Evolutionary conservation across 2,888 invertebrate genomes (phyloP), one percentile per base, ranked within the genome.

Genomic region (Hypsopygia costalis): DNA sequence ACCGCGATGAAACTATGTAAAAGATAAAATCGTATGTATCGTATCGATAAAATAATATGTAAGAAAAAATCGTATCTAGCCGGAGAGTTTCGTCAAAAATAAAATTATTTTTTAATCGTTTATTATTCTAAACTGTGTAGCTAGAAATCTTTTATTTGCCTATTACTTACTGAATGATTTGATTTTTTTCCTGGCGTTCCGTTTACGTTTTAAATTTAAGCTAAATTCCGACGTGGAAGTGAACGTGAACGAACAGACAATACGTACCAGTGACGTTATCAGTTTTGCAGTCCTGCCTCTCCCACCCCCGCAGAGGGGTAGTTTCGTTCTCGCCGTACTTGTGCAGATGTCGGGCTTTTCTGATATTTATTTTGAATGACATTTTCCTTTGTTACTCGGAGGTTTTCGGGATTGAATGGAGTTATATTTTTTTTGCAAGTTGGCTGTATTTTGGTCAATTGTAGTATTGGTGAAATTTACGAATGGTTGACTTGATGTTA

Each of bases 181-280:
- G 2, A 16, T 4, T 16, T 16, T 16, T 16, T 20, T n/a, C n/a
- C n/a, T 21, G 20, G 16, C 21, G n/a, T 3, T 34, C 6, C 8
- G 10, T 34, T 33, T 33, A 34, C 34, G 43, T 40, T 49, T 44
- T 36, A 42, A 44, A 46, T 46, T 46, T 38, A 35, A 46, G 44
- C 40, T 34, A 42, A 40, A 37, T 42, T 44, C 34, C 34, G 31
- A 27, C 39, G 43, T 27, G 16, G 27, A 35, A 27, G 36, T 10
- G 30, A 16, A 21, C 11, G 16, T 6, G 25, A 20, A 11, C 7
- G 22, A 35, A 11, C 35, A 40, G 31, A 11, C 30, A 40, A 25
- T 10, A 35, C 11, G 7, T n/a, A 11, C 28, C 30, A 30, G 11
- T 30, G 28, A 21, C 22, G 21, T 36, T 30, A 36, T 36, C 36